Percentiles rank a stretch among this genome's conserved stretches.
Conservation (phyloP, 2,797 vertebrate genomes). For the Tinamus major region DNA sequence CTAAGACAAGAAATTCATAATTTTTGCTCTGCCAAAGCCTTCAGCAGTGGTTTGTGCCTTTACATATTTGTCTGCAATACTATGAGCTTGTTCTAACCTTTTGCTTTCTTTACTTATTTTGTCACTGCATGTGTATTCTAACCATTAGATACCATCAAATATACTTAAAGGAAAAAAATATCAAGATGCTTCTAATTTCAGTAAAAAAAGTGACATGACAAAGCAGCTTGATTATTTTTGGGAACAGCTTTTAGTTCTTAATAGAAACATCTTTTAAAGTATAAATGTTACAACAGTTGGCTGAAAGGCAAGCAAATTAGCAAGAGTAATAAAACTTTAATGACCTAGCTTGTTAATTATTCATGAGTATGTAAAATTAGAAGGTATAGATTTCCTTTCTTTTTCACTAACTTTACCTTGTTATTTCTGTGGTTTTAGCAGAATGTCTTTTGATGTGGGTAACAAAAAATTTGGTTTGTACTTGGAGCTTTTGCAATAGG, state of each 20-base stretch:
- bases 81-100: not conserved
- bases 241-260: not conserved
- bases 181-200: not conserved
- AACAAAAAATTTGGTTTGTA: not conserved
- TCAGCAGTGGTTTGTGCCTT: not conserved
- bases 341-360: conserved; percentile 10
- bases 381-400: not conserved
- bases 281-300: not conserved
- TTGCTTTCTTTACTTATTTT: not conserved
- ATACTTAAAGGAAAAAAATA: not conserved
- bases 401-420: not conserved
- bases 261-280: not conserved
- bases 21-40: not conserved
- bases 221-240: conserved; percentile 3
- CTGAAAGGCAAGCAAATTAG: not conserved
- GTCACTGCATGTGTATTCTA: not conserved
- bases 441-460: not conserved
- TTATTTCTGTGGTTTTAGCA: not conserved
- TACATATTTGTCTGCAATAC: not conserved
- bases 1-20: not conserved
- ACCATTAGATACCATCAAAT: not conserved
- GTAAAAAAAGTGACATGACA: not conserved
- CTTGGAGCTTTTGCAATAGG: not conserved
- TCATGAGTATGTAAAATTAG: not conserved
- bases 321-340: conserved; percentile 16